Percentiles rank a stretch among this genome's conserved stretches.
These are phyloP conservation scores for Bombycilla garrulus DNA, from an alignment of 2,113 vertebrate species.

Conservation along the genomic window DNA sequence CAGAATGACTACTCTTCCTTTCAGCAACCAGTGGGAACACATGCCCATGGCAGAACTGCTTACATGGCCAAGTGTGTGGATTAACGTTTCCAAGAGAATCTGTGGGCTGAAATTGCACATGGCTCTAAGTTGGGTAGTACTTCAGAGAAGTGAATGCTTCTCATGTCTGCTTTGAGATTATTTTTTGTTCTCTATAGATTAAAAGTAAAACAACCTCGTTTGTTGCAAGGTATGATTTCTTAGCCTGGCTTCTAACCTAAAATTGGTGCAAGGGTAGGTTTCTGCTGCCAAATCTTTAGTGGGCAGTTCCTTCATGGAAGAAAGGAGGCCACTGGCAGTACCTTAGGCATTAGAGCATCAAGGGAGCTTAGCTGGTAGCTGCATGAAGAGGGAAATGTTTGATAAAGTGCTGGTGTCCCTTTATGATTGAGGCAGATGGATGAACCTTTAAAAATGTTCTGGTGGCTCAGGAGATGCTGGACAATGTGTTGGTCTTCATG, in stretches of 20 bases:
- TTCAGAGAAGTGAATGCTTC: background rate
- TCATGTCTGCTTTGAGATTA: background rate
- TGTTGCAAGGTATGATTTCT: background rate
- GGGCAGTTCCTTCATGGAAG: background rate
- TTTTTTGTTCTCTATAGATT: background rate
- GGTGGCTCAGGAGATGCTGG: background rate
- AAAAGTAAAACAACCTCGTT: background rate
- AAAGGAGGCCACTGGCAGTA: background rate
- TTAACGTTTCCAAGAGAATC: background rate
- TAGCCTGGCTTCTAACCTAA: background rate
- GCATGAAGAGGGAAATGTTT: background rate
- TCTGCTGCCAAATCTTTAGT: fast-evolving
- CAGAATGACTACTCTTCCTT: background rate
- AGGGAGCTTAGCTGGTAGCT: background rate
- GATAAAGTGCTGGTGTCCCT: background rate
- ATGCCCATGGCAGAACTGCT: background rate
- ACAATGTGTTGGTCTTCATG: background rate
- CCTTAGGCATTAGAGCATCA: background rate
- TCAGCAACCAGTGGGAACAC: background rate
- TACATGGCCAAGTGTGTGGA: background rate
- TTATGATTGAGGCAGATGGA: background rate
- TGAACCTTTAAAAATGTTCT: background rate
- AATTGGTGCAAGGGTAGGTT: background rate
- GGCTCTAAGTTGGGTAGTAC: fast-evolving
- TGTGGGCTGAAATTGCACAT: fast-evolving